A percentile compares a stretch with the other conserved stretches of the same genome.
Evolutionary conservation across 2,888 invertebrate genomes (phyloP).

Genomic region (Orthonychiurus folsomi): DNA sequence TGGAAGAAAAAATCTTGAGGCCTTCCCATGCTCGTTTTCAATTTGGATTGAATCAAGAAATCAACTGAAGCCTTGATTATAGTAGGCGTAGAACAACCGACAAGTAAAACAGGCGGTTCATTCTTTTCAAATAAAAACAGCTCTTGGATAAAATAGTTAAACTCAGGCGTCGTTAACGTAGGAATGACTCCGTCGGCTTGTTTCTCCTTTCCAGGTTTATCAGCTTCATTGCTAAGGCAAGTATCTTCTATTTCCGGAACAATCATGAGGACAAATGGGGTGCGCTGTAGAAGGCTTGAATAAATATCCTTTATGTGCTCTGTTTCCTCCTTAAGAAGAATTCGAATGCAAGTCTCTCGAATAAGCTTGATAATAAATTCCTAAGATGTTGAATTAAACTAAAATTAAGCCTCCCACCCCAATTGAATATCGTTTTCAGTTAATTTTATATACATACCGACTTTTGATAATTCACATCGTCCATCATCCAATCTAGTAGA

Average conservation of each 20-base stretch:
- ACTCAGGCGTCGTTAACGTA: background rate
- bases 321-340: background rate
- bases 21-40: conserved; percentile 33
- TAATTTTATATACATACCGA: conserved; percentile 18
- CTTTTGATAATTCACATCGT: conserved; percentile 23
- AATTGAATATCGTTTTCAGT: too few relatives aligned
- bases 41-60: conserved; percentile 30
- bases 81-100: background rate
- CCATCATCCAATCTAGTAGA: conserved; percentile 24
- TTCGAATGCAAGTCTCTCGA: background rate
- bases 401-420: too few relatives aligned
- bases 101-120: background rate
- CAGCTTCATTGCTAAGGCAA: background rate
- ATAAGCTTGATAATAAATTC: background rate
- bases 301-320: background rate
- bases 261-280: background rate
- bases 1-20: conserved; percentile 36
- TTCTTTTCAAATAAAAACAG: background rate
- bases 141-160: conserved; percentile 11
- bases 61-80: conserved; percentile 27
- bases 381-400: conserved; percentile 1
- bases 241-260: conserved; percentile 1
- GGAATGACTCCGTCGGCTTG: background rate
- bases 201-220: background rate
- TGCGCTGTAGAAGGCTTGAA: background rate